Base-by-base conservation (phyloP, 1,140 invertebrate genomes). In the Drosophila melanica region DNA sequence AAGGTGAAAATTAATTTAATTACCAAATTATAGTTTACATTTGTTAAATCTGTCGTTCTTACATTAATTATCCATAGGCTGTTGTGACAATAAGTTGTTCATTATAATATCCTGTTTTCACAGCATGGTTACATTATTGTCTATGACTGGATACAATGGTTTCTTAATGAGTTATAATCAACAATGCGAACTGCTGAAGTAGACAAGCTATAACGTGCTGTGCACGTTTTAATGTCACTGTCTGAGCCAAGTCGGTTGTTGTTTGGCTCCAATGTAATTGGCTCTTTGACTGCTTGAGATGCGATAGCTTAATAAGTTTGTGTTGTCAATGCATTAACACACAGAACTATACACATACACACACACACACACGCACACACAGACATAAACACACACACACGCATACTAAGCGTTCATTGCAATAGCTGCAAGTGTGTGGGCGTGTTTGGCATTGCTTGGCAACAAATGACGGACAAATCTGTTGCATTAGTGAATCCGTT, bases 381-480 rank as follows among this genome's bases (percentile, higher is more conserved):
- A 57, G 8, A 62, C 37, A 65, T 33, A 51, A 20, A 37, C 35
- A 37, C 18, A 18, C 37, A 72, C 54, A 64, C 48, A 39, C 18
- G 62, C 33, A 39, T 33, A 27, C 5, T 6, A 48, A 20, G 45
- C 45, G 14, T 12, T 79, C 75, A 45, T 47, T 72, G 72, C 71
- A 75, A 71, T 76, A 70, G 51, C 30, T 70, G 30, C 42, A 53
- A 20, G 11, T 47, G n/a, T 62, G 20, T 53, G 41, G 30, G 55
- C 45, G 53, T 58, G 69, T 45, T 20, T 44, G 41, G 23, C 45
- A 60, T 45, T 69, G 67, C 64, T 65, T 67, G 51, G 39, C 71
- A 70, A 81, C 73, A 82, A 87, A 89, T 79, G 77, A 77, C 62
- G 74, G 79, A 82, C 76, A 87, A 87, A 87, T 89, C 72, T 87